Conservation (phyloP, 1,140 invertebrate genomes). For the Zaprionus vittiger region DNA sequence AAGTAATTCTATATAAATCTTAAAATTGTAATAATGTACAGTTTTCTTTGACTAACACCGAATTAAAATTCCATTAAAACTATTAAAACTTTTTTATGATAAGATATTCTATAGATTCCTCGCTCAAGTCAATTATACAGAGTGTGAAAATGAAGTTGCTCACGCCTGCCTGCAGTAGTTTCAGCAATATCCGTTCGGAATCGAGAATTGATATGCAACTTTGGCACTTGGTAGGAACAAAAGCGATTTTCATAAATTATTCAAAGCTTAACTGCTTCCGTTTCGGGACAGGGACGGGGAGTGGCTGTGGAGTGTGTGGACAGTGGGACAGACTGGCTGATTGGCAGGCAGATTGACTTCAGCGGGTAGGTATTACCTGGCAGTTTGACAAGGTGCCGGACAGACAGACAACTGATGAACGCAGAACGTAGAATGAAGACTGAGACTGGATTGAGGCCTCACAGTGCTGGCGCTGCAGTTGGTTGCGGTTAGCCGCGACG, state of each 20-base stretch:
- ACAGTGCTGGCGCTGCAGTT: constrained; percentile 57
- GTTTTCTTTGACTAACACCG: too few relatives aligned
- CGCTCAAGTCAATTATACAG: constrained; percentile 7
- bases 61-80: too few relatives aligned
- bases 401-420: constrained; percentile 9
- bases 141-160: constrained; percentile 52
- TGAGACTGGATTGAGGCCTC: constrained; percentile 43
- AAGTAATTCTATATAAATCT: too few relatives aligned
- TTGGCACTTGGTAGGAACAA: constrained; percentile 48
- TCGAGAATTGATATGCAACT: constrained; percentile 71
- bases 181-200: not conserved
- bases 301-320: not conserved
- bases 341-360: constrained; percentile 34
- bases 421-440: constrained; percentile 15
- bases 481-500: constrained; percentile 52
- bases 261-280: constrained; percentile 79
- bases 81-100: not conserved
- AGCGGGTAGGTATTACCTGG: constrained; percentile 30
- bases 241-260: constrained; percentile 76
- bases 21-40: too few relatives aligned
- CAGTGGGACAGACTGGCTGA: constrained; percentile 27
- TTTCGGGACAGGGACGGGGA: constrained; percentile 50
- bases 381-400: constrained; percentile 59
- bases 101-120: not conserved
- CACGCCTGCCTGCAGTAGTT: constrained; percentile 8